A percentile compares a stretch with the other conserved stretches of the same genome.
phyloP scores from a whole-genome alignment of 35 echinoderm and acorn worm species.

The Eucidaris tribuloides region DNA sequence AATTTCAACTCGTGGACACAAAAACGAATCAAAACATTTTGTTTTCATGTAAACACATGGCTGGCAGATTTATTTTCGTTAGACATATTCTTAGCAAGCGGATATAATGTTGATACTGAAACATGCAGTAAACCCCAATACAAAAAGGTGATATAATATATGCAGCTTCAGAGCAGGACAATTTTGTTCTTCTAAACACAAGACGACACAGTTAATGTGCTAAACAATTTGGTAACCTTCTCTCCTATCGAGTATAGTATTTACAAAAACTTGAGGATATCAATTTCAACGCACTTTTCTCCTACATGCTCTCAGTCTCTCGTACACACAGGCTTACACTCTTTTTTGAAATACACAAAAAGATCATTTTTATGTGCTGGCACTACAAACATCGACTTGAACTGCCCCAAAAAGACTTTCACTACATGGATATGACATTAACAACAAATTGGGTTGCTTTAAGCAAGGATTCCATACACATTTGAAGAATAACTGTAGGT shows the following conservation, averaged over 20 bases:
- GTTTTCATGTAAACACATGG: constrained; percentile 41
- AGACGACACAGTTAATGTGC: constrained; percentile 1
- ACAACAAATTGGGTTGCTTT: no score
- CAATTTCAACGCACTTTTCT: neutral
- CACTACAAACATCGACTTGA: no score
- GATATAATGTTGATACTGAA: constrained; percentile 27
- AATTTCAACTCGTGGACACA: no score
- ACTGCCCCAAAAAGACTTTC: no score
- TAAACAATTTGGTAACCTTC: constrained; percentile 7
- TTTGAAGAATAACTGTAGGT: no score
- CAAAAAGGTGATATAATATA: neutral
- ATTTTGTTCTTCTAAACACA: constrained; percentile 23
- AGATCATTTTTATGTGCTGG: neutral
- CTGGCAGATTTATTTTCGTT: constrained; percentile 35
- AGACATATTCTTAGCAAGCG: constrained; percentile 40
- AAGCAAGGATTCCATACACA: no score
- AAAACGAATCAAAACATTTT: no score
- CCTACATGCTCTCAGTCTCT: neutral
- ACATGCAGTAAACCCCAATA: constrained; percentile 37
- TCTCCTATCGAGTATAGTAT: constrained; percentile 14
- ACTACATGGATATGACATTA: no score
- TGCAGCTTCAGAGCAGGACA: constrained; percentile 15
- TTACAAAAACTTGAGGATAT: neutral
- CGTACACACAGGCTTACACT: neutral
- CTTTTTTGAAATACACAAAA: neutral